Evolutionary conservation across 2,113 vertebrate species (phyloP), one percentile per base, ranked within the genome.

Genomic region (Sinocyclocheilus grahami): DNA sequence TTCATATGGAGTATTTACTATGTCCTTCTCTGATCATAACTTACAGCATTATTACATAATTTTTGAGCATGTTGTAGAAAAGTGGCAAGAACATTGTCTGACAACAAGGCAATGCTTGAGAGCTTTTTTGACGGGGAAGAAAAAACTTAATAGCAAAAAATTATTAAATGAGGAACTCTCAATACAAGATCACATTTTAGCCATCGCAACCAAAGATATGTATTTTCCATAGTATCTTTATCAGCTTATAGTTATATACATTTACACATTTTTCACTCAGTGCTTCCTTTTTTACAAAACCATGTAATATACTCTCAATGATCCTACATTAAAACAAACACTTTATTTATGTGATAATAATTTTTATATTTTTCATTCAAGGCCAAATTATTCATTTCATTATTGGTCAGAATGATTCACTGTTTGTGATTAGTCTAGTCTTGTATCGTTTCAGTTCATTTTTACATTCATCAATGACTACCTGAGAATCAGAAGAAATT

Each of bases 191-290:
- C 13, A 22, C 30, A 37, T 58, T 62, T 60, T n/a, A 33, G 5
- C 33, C 33, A 62, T 62, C 33, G 14, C 78, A 80, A 63, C 78
- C 78, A 80, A 80, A 80, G 78, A 80, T 63, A 42, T 11, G 39
- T n/a, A 74, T 46, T 74, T 74, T 74, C 37, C 71, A 74, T 39
- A n/a, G n/a, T 74, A 39, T 74, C 39, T 46, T 74, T 4, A 74
- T n/a, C 39, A n/a, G 71, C 20, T 10, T 74, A 74, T 74, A 58
- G 27, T 58, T 10, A 55, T 1, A 51, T 53, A 11, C 75, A 53
- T 58, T 12, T 22, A 37, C 53, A 78, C 53, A 77, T 71, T 71
- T 7, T 58, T 78, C 30, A 58, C 27, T 37, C 55, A 62, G 78
- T 62, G 78, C 78, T 80, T 80, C 33, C 33, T 48, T 48, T 51